phyloP scores from a whole-genome alignment of 1,140 invertebrate species.

The Linepithema humile region DNA sequence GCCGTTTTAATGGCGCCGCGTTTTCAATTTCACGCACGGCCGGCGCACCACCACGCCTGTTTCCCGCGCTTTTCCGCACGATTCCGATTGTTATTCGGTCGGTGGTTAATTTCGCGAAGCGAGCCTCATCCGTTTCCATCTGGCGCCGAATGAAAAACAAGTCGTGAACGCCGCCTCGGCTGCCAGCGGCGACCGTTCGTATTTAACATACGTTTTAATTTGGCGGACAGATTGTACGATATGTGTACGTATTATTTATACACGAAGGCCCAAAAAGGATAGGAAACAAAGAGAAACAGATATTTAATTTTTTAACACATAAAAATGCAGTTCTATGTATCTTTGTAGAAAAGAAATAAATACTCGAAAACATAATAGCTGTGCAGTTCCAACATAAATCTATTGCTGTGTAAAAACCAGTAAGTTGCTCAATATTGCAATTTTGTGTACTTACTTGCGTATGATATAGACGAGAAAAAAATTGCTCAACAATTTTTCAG shows the following conservation, averaged over 20 bases:
- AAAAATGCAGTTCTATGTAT: not conserved
- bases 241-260: not conserved
- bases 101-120: conserved; percentile 56
- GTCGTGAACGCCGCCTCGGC: not conserved
- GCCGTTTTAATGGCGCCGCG: conserved; percentile 61
- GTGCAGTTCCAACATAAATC: not conserved
- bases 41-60: conserved; percentile 5
- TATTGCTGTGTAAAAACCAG: not conserved
- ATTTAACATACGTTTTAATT: conserved; percentile 21
- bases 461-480: not conserved
- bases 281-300: not conserved
- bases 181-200: not conserved
- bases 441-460: not conserved
- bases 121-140: conserved; percentile 10
- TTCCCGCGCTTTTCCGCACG: conserved; percentile 55
- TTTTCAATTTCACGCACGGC: conserved; percentile 61
- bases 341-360: not conserved
- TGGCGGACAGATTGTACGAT: not conserved
- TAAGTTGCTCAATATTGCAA: not conserved
- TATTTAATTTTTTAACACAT: not conserved
- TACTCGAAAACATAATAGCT: not conserved
- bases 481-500: not conserved
- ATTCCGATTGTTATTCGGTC: conserved; percentile 58
- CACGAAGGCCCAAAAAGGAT: not conserved
- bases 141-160: conserved; percentile 18